Evolutionary conservation across 2,888 invertebrate species (phyloP).

Genomic region (Meghimatium bilineatum): DNA sequence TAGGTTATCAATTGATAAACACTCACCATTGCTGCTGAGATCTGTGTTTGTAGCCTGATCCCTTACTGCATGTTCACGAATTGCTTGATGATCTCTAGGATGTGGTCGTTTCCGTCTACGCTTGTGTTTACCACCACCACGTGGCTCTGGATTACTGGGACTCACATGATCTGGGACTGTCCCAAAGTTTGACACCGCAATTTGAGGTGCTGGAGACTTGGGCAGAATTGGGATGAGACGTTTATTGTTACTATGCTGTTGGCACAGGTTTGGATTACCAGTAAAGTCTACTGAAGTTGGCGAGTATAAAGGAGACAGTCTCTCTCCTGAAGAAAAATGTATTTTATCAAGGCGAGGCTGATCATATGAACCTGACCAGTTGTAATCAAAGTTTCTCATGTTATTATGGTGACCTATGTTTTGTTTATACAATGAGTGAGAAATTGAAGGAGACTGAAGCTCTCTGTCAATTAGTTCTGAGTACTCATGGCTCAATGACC

Average conservation of each 20-base stretch:
- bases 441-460: conserved; percentile 7
- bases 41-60: conserved; percentile 47
- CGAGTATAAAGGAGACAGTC: conserved; percentile 25
- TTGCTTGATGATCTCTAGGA: neutral
- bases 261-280: conserved; percentile 5
- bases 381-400: conserved; percentile 40
- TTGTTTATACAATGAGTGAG: conserved; percentile 25
- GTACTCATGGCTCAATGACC: conserved; percentile 42
- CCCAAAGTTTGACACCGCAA: conserved; percentile 1
- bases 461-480: conserved; percentile 39
- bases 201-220: neutral
- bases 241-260: conserved; percentile 32
- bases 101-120: conserved; percentile 35
- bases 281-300: conserved; percentile 25
- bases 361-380: conserved; percentile 34
- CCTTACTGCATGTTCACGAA: conserved; percentile 20
- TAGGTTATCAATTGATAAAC: too few relatives aligned
- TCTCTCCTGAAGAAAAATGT: conserved; percentile 33
- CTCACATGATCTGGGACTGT: neutral
- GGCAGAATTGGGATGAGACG: conserved; percentile 15
- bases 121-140: conserved; percentile 27
- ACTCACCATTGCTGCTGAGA: conserved; percentile 46
- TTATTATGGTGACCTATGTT: conserved; percentile 27
- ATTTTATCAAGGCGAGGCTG: conserved; percentile 30
- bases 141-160: neutral